Evolutionary conservation across 2,888 invertebrate genomes (phyloP).

Genomic region (Matsumyia berberina): DNA sequence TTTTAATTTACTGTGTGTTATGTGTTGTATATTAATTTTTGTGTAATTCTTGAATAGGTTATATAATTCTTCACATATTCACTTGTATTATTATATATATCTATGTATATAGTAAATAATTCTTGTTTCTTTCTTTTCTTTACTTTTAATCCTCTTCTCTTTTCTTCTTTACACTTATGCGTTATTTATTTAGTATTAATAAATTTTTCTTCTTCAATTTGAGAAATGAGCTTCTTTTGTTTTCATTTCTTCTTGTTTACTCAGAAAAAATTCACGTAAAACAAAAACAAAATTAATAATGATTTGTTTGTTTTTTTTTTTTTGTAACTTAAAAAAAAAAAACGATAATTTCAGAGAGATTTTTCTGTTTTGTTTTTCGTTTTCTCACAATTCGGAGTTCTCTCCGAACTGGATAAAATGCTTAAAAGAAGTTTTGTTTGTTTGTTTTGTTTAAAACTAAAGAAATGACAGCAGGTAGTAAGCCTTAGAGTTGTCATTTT

Average conservation of each 20-base stretch:
- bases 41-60: conserved; percentile 76
- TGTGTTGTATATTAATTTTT: conserved; percentile 73
- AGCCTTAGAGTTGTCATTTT: conserved; percentile 63
- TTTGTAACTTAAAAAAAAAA: conserved; percentile 46
- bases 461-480: conserved; percentile 62
- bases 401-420: conserved; percentile 74
- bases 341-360: conserved; percentile 57
- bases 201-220: conserved; percentile 75
- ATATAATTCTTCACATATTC: conserved; percentile 76
- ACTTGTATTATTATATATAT: conserved; percentile 76
- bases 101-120: conserved; percentile 75
- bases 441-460: conserved; percentile 60
- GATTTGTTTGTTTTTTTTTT: conserved; percentile 46
- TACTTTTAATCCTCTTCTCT: conserved; percentile 73
- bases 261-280: conserved; percentile 74
- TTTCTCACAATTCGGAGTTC: conserved; percentile 67
- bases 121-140: conserved; percentile 72
- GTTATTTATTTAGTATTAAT: conserved; percentile 76
- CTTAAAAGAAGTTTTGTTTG: conserved; percentile 55
- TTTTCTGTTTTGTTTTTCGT: conserved; percentile 44
- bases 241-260: conserved; percentile 75
- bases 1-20: conserved; percentile 59
- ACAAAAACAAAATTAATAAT: conserved; percentile 71
- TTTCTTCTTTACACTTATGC: conserved; percentile 76
- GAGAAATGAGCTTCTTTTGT: conserved; percentile 75